Conservation (phyloP, 2,113 vertebrate genomes). For the Corapipo altera region DNA sequence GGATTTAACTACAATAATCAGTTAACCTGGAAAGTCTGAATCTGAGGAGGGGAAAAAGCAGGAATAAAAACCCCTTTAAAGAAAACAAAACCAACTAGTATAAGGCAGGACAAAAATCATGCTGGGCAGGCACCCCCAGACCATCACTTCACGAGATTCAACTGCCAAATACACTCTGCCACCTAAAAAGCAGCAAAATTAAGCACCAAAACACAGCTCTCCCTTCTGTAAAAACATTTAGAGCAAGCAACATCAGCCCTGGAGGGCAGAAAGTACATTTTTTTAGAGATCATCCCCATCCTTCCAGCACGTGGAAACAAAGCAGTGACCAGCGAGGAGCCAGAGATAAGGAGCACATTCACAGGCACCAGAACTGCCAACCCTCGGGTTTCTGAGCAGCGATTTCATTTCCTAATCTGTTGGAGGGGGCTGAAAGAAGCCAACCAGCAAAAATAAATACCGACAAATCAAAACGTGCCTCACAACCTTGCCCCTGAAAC, state of each 20-base stretch:
- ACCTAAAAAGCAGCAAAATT: not conserved
- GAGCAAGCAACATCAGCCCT: not conserved
- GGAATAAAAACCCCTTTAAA: not conserved
- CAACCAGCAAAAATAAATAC: constrained; percentile 50
- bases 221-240: not conserved
- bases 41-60: fast-evolving
- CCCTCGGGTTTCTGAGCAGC: not conserved
- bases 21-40: not conserved
- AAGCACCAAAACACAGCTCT: not conserved
- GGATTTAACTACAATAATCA: not conserved
- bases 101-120: not conserved
- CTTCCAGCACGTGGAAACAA: not conserved
- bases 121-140: not conserved
- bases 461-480: constrained; percentile 2
- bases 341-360: not conserved
- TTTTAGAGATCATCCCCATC: not conserved
- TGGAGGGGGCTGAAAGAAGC: constrained; percentile 16
- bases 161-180: not conserved
- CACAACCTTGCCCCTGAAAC: not conserved
- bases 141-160: not conserved
- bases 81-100: not conserved
- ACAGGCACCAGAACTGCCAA: not conserved
- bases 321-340: not conserved
- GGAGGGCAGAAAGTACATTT: not conserved
- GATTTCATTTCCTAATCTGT: constrained; percentile 53